phyloP scores from a whole-genome alignment of 2,113 vertebrate genomes.

The Archocentrus centrarchus region DNA sequence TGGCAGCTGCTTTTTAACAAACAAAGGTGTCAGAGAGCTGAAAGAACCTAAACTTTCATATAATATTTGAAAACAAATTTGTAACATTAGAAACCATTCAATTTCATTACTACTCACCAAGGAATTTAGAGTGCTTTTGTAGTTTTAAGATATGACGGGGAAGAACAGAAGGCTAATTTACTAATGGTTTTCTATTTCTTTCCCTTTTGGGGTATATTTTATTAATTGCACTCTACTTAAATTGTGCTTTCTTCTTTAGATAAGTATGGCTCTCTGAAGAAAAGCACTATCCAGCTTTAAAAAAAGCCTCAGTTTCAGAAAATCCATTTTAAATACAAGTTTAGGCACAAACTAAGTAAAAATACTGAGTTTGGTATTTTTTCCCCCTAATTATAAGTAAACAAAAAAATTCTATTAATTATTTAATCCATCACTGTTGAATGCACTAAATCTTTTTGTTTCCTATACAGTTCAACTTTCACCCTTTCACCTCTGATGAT shows the following conservation, averaged over 20 bases:
- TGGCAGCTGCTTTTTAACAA: constrained; percentile 14
- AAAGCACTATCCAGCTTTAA: constrained; percentile 34
- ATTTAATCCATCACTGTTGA: not conserved
- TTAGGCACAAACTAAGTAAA: not conserved
- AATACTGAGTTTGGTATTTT: rapidly evolving
- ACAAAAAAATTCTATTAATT: not conserved
- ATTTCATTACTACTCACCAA: constrained; percentile 16
- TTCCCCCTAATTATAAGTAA: not conserved
- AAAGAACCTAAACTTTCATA: not conserved
- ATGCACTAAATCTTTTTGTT: not conserved
- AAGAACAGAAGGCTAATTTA: constrained; percentile 49
- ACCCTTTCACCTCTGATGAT: constrained; percentile 42
- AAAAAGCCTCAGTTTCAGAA: not conserved
- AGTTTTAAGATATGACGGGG: constrained; percentile 35
- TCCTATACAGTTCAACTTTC: not conserved
- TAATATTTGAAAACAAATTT: constrained; percentile 19
- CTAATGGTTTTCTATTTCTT: constrained; percentile 48
- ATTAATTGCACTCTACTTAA: constrained; percentile 51
- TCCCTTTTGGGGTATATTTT: constrained; percentile 40
- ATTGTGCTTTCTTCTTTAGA: constrained; percentile 28
- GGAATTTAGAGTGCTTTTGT: constrained; percentile 6
- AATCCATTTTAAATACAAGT: not conserved
- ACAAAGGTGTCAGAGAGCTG: not conserved
- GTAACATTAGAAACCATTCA: constrained; percentile 10
- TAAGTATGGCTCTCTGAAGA: constrained; percentile 35